Evolutionary conservation across 2,888 invertebrate species (phyloP), one percentile per base, ranked within the genome.

Genomic region (Argyresthia goedartella): DNA sequence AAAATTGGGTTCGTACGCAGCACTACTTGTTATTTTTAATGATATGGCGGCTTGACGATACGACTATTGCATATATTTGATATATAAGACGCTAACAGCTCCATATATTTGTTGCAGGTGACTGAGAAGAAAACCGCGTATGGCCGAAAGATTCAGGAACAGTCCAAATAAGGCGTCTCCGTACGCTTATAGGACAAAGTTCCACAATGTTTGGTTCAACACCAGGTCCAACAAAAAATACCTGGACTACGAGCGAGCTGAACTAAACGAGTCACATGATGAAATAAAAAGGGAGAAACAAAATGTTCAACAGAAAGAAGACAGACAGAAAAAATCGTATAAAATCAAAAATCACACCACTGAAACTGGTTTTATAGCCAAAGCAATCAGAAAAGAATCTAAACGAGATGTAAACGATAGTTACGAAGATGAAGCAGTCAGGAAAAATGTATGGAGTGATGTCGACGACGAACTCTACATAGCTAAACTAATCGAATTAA

Each of bases 391-490:
- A 13, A 4, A 10, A 33, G 46, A 39, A 14, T 6, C 11, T 36
- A 36, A 36, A 13, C 14, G 35, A 49, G 35, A 52, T 46, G 14
- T 33, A 13, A 50, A 41, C 9, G 15, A 49, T 25, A 76, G 70
- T 65, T 69, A 39, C 9, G 75, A 71, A 66, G 71, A 81, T 68
- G 81, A 81, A 58, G 77, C 73, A 62, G 64, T 84, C 67, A 78
- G 78, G 65, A 79, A 67, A 62, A 77, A 81, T 64, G 86, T 85
- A 59, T 86, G 86, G 86, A 79, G 77, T 59, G 84, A 85, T 63
- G 73, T 85, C 60, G 84, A 85, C 56, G 86, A 86, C 65, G 85
- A 85, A 74, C 76, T 81, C 59, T 86, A 86, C 80, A 84, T 86
- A 82, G 80, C 84, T 59, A 73, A 81, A 65, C 61, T 81, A 60